These are phyloP conservation scores for Capra hircus DNA, from an alignment of 2,113 vertebrate species.

Conservation along the genomic window DNA sequence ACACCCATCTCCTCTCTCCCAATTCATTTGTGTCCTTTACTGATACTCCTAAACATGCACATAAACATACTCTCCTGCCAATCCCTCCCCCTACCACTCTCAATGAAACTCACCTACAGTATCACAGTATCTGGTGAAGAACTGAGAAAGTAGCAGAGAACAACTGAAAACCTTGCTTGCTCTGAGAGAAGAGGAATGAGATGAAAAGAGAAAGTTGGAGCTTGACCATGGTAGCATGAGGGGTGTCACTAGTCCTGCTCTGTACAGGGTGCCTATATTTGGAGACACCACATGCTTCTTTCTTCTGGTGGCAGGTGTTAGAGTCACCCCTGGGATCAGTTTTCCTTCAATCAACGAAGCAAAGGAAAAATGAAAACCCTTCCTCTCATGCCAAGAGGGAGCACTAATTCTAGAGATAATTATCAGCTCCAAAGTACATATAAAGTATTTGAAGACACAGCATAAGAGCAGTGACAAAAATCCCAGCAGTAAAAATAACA, in stretches of 20 bases:
- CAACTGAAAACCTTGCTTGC: background rate
- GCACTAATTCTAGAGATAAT: background rate
- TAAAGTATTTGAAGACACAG: background rate
- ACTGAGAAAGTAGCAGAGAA: background rate
- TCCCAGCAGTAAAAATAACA: background rate
- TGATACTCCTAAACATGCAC: background rate
- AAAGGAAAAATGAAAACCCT: conserved; percentile 25
- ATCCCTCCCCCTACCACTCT: background rate
- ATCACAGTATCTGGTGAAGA: background rate
- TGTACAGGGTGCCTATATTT: background rate
- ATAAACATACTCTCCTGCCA: background rate
- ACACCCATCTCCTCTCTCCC: background rate
- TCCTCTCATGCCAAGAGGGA: conserved; percentile 5
- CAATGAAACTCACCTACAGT: conserved; percentile 37
- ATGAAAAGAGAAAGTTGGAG: background rate
- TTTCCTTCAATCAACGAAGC: background rate
- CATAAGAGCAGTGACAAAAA: background rate
- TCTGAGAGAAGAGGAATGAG: background rate
- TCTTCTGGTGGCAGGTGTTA: background rate
- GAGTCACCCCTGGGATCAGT: conserved; percentile 34
- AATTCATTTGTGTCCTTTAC: background rate
- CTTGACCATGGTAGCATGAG: background rate
- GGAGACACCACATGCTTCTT: background rate
- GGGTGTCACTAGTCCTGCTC: background rate
- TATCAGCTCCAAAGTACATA: background rate